Evolutionary conservation across 2,113 vertebrate genomes (phyloP).

Genomic region (Prionailurus viverrinus): DNA sequence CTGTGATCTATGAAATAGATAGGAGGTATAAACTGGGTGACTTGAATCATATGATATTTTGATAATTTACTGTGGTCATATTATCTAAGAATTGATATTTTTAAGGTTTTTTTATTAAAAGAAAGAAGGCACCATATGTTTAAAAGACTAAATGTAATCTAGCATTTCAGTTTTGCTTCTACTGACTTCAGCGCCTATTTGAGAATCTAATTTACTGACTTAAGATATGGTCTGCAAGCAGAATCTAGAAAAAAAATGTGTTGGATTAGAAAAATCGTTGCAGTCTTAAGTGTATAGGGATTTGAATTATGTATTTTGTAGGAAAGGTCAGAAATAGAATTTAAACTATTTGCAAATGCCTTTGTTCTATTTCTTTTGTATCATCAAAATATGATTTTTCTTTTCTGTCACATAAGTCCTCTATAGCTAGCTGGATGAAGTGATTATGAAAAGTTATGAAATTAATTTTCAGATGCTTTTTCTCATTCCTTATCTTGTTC

Average conservation of each 20-base stretch:
- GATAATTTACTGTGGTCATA: neutral
- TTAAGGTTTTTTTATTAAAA: neutral
- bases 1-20: neutral
- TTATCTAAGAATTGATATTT: neutral
- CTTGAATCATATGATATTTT: neutral
- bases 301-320: conserved; percentile 13
- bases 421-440: neutral
- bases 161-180: neutral
- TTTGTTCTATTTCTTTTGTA: conserved; percentile 24
- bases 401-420: neutral
- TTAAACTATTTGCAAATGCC: neutral
- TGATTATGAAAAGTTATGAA: neutral
- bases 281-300: neutral
- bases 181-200: neutral
- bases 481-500: neutral
- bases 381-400: neutral
- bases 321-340: conserved; percentile 24
- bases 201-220: neutral
- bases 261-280: conserved; percentile 7
- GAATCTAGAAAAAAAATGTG: neutral
- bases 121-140: neutral
- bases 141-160: neutral
- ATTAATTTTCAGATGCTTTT: neutral
- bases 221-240: neutral
- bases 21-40: neutral